Evolutionary conservation across 2,797 vertebrate genomes (phyloP).

Genomic region (Rhinatrema bivittatum): DNA sequence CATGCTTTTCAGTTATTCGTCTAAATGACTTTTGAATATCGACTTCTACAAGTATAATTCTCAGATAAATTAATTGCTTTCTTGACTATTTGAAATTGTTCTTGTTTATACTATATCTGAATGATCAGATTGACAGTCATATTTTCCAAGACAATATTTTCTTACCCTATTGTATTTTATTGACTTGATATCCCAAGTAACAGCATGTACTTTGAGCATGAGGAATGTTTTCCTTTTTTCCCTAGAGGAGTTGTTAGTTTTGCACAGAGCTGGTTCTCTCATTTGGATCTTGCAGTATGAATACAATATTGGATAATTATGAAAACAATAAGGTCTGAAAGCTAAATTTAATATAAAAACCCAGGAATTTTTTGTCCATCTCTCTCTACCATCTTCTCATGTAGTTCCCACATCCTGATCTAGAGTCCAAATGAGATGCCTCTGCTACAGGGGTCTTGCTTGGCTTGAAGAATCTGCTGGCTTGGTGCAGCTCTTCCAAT

Average conservation of each 20-base stretch:
- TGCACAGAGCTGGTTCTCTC: conserved; percentile 29
- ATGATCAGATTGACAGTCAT: conserved; percentile 15
- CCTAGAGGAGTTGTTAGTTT: conserved; percentile 43
- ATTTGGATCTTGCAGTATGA: conserved; percentile 36
- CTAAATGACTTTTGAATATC: too few relatives aligned
- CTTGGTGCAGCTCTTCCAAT: too few relatives aligned
- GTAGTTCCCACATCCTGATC: too few relatives aligned
- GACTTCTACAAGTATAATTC: background rate
- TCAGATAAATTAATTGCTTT: conserved; percentile 8
- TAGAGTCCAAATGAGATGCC: too few relatives aligned
- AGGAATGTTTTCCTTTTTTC: conserved; percentile 13
- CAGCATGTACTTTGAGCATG: conserved; percentile 27
- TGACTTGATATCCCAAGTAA: conserved; percentile 9
- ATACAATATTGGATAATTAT: conserved; percentile 39
- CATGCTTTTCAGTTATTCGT: too few relatives aligned
- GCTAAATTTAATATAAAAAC: conserved; percentile 35
- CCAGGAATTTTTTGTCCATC: background rate
- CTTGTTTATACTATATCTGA: conserved; percentile 3
- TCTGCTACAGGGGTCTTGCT: too few relatives aligned
- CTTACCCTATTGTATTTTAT: conserved; percentile 13
- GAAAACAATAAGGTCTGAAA: conserved; percentile 34
- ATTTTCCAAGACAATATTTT: conserved; percentile 2
- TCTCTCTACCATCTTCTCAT: too few relatives aligned
- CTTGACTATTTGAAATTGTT: conserved; percentile 5
- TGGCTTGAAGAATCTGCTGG: too few relatives aligned